A percentile compares a stretch with the other conserved stretches of the same genome.
Conservation (phyloP, 2,113 vertebrate species). For the Heterocephalus glaber region DNA sequence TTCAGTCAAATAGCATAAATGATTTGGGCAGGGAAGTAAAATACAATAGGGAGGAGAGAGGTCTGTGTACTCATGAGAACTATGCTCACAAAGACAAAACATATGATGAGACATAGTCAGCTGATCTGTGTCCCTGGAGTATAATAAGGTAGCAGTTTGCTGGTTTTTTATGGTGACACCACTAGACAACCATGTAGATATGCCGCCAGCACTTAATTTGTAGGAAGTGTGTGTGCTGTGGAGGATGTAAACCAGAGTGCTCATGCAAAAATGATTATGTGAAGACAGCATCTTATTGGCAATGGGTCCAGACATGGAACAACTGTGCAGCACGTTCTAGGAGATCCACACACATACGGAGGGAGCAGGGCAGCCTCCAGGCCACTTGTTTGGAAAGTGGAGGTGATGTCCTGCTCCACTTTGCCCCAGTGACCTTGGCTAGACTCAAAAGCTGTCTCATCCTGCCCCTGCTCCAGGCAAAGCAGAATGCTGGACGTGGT, state of each 20-base stretch:
- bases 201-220: background rate
- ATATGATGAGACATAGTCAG: too few species aligned
- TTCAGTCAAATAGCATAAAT: background rate
- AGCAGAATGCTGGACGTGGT: background rate
- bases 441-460: background rate
- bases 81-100: background rate
- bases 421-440: background rate
- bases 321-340: background rate
- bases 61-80: background rate
- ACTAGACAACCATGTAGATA: background rate
- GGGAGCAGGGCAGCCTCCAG: rapidly evolving
- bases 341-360: background rate
- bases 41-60: background rate
- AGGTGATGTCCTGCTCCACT: background rate
- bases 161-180: background rate
- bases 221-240: background rate
- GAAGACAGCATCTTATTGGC: background rate
- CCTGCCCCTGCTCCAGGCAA: background rate
- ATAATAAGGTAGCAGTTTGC: background rate
- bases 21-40: background rate
- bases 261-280: background rate
- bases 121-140: background rate
- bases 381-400: background rate
- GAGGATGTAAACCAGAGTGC: background rate
- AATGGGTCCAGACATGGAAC: background rate